Base-by-base conservation (phyloP, 64 coral and sea anemone species). In the Hydrozoanthus tunicans region DNA sequence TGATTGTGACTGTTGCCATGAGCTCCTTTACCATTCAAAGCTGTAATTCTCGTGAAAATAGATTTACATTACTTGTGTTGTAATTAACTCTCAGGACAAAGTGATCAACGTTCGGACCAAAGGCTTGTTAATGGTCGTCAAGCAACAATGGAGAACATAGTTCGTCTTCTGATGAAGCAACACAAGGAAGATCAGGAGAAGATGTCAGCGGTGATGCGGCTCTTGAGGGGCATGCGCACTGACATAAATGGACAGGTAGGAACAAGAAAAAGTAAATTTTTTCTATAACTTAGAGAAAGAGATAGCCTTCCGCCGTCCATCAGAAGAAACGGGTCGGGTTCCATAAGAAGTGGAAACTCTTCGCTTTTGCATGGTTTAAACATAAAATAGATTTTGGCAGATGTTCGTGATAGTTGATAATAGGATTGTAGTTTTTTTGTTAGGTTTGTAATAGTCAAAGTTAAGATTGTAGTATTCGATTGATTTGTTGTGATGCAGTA, bases 161-260 rank as follows among this genome's bases (percentile, higher is more conserved):
- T 88, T 73, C 84, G 24, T 7, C 68, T 88, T 32, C 69, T 88
- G 55, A 12, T 51, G 5, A 74, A 13, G 13, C 84, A 88, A 27
- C 84, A 88, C 55, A 73, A 74, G n/a, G 68, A 88, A 7, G 84
- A 88, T 10, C 67, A 74, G 13, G 11, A 74, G 4, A 88, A 12
- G 54, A 27, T 56, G 20, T 54, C 53, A 7, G 58, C 25, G 5
- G 6, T 88, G 20, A 23, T 88, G 5, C 23, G 69, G 60, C 56
- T 56, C 6, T 25, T 88, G 9, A 53, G 84, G 13, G 24, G 6
- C 53, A 88, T 88, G 83, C 83, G 83, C 8, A 14, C 69, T 58
- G 83, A 86, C 55, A 73, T 86, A 5, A 86, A 86, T 73, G 67
- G 83, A 27, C 83, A 86, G 83, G 83, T 86, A 73, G 56, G 7